Conservation (phyloP, 2,888 invertebrate genomes). For the Platycheirus rosarum region DNA sequence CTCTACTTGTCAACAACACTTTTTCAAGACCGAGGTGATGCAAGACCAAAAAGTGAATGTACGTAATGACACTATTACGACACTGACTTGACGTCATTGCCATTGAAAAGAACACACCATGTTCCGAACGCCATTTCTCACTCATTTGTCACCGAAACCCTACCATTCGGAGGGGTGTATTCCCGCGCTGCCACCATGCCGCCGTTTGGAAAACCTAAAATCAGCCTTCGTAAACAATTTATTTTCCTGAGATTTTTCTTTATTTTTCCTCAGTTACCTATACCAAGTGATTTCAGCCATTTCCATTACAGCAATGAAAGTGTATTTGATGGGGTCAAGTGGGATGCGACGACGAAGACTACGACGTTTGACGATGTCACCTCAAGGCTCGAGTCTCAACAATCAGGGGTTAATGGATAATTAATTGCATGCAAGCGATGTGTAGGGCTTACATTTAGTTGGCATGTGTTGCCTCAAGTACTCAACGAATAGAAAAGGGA, state of each 20-base stretch:
- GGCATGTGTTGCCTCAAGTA: slow-evolving; percentile 11
- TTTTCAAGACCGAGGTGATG: too few species aligned
- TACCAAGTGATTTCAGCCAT: neutral
- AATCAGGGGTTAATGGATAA: slow-evolving; percentile 18
- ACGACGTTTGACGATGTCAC: slow-evolving; percentile 8
- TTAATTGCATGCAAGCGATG: slow-evolving; percentile 14
- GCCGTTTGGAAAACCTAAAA: neutral
- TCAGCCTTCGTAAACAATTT: slow-evolving; percentile 11
- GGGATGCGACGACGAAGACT: neutral
- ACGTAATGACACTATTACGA: neutral
- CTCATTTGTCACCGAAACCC: neutral
- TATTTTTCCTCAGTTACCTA: too few species aligned
- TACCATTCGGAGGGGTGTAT: too few species aligned
- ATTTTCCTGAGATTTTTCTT: slow-evolving; percentile 1
- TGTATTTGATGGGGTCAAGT: slow-evolving; percentile 10
- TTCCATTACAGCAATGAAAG: slow-evolving; percentile 8
- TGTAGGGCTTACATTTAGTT: neutral
- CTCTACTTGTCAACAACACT: neutral
- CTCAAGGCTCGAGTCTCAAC: neutral
- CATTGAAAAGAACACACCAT: neutral
- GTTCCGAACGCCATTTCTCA: slow-evolving; percentile 3
- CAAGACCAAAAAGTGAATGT: neutral
- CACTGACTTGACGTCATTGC: slow-evolving; percentile 19
- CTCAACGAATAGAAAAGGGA: slow-evolving; percentile 3
- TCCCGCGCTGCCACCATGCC: neutral